Base-by-base conservation (phyloP, 2,888 invertebrate species). In the Geophilus truncorum region DNA sequence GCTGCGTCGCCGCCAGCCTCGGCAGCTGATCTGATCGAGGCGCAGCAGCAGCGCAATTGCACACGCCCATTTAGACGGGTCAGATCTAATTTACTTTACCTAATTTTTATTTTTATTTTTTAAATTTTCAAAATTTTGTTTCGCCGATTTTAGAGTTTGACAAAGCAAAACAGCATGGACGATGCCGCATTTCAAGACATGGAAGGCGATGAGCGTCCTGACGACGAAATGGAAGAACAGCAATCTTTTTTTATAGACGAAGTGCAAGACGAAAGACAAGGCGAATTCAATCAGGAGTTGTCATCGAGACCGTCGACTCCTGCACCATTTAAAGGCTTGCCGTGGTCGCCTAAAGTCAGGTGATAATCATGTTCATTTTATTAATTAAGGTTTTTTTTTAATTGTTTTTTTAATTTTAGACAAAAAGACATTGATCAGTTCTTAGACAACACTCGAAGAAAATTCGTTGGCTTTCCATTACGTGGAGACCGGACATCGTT, bases 381-480 rank as follows among this genome's bases (percentile, higher is more conserved):
- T 15, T 75, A 12, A 75, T 75, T 28, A 28, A 28, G 4, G 23
- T 75, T 51, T 51, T 9, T n/a, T 9, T 51, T 51, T 18, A 51
- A n/a, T n/a, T n/a, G n/a, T n/a, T n/a, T 51, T 51, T 51, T 51
- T 51, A 21, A 9, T 78, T 45, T 9, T 23, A 78, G 96, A 9
- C 94, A 94, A 85, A 94, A 93, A 88, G 98, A 98, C 86, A 92
- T 98, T 82, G 97, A 98, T 85, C 90, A 91, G 86, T 98, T 98
- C 87, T 88, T 98, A 83, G 95, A 97, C 85, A 92, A 92, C 86
- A 95, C 96, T 0, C 89, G 98, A 82, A 90, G 93, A 82, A 99
- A 99, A 89, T 99, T 98, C 90, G 94, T 99, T 82, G 97, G 98
- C 0, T 99, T 96, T 87, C 93, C 93, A 80, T 90, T 99, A 77